These are phyloP conservation scores for Lagocephalus sceleratus DNA, from an alignment of 2,797 vertebrate species.

Conservation along the genomic window DNA sequence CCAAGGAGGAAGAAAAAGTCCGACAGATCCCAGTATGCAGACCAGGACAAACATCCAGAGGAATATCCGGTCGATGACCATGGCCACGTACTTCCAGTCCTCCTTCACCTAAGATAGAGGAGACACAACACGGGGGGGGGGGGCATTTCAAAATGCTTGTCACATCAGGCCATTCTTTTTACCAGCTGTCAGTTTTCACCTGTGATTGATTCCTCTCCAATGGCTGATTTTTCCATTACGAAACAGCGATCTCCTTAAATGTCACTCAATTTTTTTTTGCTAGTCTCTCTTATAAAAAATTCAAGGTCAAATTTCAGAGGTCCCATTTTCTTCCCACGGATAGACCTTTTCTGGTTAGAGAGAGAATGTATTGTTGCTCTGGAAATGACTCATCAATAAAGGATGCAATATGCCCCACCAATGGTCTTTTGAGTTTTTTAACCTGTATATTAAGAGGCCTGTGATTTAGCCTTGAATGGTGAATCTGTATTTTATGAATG, in stretches of 20 bases:
- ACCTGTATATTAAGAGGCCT: not conserved
- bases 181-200: constrained; percentile 59
- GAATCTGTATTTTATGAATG: no score
- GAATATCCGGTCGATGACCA: constrained; percentile 96
- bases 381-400: constrained; percentile 11
- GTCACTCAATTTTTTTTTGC: constrained; percentile 55
- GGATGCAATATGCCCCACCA: not conserved
- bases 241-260: constrained; percentile 52
- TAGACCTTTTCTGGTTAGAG: constrained; percentile 6
- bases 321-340: constrained; percentile 22
- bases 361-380: constrained; percentile 7
- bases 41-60: constrained; percentile 94
- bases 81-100: constrained; percentile 94
- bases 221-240: constrained; percentile 60
- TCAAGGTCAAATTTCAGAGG: constrained; percentile 51
- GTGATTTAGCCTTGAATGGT: not conserved
- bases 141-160: constrained; percentile 47
- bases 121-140: constrained; percentile 30
- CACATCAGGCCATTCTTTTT: constrained; percentile 31
- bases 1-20: constrained; percentile 93
- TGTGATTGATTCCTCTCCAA: constrained; percentile 63
- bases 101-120: constrained; percentile 84
- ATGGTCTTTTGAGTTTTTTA: constrained; percentile 9
- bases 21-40: constrained; percentile 89
- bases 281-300: constrained; percentile 46